Conservation (phyloP, 2,888 invertebrate genomes). For the Allacma fusca region DNA sequence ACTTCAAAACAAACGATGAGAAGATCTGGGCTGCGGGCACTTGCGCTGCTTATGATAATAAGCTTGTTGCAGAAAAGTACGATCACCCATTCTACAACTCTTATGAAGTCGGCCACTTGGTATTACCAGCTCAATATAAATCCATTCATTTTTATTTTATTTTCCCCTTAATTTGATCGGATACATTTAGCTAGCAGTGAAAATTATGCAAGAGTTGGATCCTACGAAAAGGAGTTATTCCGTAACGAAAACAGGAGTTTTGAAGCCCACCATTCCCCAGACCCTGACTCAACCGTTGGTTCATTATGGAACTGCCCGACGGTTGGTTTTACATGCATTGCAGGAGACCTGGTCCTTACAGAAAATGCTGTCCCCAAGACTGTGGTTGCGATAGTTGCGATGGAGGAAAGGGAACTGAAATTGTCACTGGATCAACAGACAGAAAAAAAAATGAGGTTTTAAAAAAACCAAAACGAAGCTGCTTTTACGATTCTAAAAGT, state of each 20-base stretch:
- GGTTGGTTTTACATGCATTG: constrained; percentile 71
- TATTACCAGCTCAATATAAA: constrained; percentile 62
- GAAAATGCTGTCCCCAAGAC: constrained; percentile 34
- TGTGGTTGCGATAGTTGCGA: constrained; percentile 16
- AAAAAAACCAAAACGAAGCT: too few species aligned
- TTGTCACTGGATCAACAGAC: constrained; percentile 54
- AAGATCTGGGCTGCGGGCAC: constrained; percentile 74
- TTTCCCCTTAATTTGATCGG: background rate
- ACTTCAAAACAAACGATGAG: constrained; percentile 73
- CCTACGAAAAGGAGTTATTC: constrained; percentile 20
- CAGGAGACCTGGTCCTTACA: constrained; percentile 67
- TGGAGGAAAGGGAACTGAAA: constrained; percentile 52
- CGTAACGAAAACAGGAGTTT: background rate
- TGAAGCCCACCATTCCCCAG: constrained; percentile 21
- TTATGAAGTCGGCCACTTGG: constrained; percentile 72
- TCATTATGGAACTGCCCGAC: constrained; percentile 69
- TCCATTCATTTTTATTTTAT: background rate
- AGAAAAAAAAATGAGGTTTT: too few species aligned
- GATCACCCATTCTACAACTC: constrained; percentile 70
- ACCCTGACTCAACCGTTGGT: constrained; percentile 30
- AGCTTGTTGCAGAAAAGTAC: constrained; percentile 68
- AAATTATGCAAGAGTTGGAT: constrained; percentile 29
- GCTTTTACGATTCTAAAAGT: too few species aligned
- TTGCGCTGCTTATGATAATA: constrained; percentile 71
- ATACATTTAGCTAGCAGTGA: constrained; percentile 31